Percentiles rank a stretch among this genome's conserved stretches.
Conservation (phyloP, 2,888 invertebrate species). For the Tetrapedia diversipes region DNA sequence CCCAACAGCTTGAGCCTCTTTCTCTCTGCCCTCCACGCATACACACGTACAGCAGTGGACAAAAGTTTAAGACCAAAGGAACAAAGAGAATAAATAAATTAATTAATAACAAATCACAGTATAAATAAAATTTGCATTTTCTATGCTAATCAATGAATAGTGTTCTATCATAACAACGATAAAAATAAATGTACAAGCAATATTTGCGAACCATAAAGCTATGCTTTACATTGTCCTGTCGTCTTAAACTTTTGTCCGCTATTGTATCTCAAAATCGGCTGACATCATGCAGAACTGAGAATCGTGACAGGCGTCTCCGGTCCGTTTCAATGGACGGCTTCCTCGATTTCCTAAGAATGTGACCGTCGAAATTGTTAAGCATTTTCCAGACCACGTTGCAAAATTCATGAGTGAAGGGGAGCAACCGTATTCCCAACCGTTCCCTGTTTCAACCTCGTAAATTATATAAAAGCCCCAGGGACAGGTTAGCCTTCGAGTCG, state of each 20-base stretch:
- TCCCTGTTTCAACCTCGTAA: not conserved
- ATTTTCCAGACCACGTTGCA: slow-evolving; percentile 7
- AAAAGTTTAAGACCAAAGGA: too few relatives aligned
- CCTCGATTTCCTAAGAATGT: slow-evolving; percentile 30
- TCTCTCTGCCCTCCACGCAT: not conserved
- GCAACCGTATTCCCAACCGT: not conserved
- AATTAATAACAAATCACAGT: too few relatives aligned
- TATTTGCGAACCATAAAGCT: too few relatives aligned
- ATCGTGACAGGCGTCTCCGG: not conserved
- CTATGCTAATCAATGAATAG: too few relatives aligned
- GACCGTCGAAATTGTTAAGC: slow-evolving; percentile 12
- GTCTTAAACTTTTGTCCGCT: too few relatives aligned
- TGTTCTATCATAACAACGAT: too few relatives aligned
- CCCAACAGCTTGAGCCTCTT: not conserved
- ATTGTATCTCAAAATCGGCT: slow-evolving; percentile 8
- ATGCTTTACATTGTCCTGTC: too few relatives aligned
- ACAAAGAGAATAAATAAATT: too few relatives aligned
- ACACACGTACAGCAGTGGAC: too few relatives aligned
- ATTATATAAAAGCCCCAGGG: not conserved
- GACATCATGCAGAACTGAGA: not conserved
- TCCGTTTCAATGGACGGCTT: not conserved
- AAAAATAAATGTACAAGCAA: too few relatives aligned
- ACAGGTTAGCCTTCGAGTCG: slow-evolving; percentile 23
- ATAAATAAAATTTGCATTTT: too few relatives aligned
- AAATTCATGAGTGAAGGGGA: slow-evolving; percentile 47